A percentile compares a stretch with the other conserved stretches of the same genome.
phyloP scores from a whole-genome alignment of 2,888 invertebrate genomes.

The Eupithecia insigniata region DNA sequence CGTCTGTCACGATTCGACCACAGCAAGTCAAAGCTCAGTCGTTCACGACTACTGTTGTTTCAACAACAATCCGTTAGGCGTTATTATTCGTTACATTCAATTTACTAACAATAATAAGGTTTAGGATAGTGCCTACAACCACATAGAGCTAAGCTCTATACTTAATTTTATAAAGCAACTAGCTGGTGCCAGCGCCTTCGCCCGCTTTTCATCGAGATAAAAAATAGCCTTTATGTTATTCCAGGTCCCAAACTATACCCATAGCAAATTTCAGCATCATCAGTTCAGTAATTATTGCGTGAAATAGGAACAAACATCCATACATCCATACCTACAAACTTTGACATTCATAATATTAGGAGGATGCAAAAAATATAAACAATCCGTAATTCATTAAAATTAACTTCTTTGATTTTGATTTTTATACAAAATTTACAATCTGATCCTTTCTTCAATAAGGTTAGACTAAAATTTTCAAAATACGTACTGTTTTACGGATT shows the following conservation, averaged over 20 bases:
- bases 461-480: no score
- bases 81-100: not conserved
- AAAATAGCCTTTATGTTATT: no score
- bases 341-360: no score
- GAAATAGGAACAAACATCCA: no score
- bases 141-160: not conserved
- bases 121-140: not conserved
- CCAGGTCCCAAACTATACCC: no score
- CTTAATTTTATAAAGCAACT: not conserved
- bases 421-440: not conserved
- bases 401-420: not conserved
- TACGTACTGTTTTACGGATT: no score
- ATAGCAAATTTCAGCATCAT: no score
- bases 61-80: slow-evolving; percentile 19
- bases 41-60: no score
- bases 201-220: no score
- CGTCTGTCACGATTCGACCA: slow-evolving; percentile 57
- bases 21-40: slow-evolving; percentile 47
- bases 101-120: slow-evolving; percentile 10
- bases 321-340: no score
- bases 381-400: not conserved
- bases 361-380: not conserved
- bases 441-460: not conserved
- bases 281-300: no score
- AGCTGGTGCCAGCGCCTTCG: no score